These are phyloP conservation scores for Acronicta alni DNA, from an alignment of 2,888 invertebrate genomes.

Conservation along the genomic window DNA sequence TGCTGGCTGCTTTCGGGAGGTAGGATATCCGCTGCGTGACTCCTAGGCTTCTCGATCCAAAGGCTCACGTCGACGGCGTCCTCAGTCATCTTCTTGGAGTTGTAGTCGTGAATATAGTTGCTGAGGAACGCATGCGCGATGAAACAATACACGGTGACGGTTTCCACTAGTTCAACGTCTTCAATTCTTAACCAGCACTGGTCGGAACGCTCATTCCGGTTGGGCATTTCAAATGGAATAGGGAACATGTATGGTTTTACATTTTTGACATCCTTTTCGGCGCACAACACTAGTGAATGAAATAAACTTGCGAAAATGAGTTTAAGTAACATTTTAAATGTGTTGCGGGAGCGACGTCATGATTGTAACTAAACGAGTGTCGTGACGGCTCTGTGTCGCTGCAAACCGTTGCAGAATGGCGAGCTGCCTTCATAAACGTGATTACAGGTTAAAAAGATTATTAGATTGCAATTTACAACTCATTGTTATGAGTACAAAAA, in stretches of 20 bases:
- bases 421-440: constrained; percentile 74
- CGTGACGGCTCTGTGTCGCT: constrained; percentile 69
- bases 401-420: constrained; percentile 75
- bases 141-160: constrained; percentile 73
- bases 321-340: constrained; percentile 84
- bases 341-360: constrained; percentile 77
- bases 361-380: constrained; percentile 79
- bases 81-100: constrained; percentile 77
- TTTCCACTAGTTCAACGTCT: constrained; percentile 79
- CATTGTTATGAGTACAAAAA: constrained; percentile 47
- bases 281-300: constrained; percentile 56
- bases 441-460: constrained; percentile 79
- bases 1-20: constrained; percentile 56
- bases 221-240: constrained; percentile 79
- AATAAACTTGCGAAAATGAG: constrained; percentile 60
- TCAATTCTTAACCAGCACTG: constrained; percentile 85
- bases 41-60: constrained; percentile 76
- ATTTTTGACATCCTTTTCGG: constrained; percentile 58
- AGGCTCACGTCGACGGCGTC: constrained; percentile 79
- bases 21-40: constrained; percentile 61
- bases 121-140: constrained; percentile 76
- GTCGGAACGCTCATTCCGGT: constrained; percentile 79
- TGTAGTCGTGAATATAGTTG: constrained; percentile 79
- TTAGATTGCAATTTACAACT: constrained; percentile 78
- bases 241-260: constrained; percentile 73